Evolutionary conservation across 2,888 invertebrate genomes (phyloP).

Genomic region (Molanna angustata): DNA sequence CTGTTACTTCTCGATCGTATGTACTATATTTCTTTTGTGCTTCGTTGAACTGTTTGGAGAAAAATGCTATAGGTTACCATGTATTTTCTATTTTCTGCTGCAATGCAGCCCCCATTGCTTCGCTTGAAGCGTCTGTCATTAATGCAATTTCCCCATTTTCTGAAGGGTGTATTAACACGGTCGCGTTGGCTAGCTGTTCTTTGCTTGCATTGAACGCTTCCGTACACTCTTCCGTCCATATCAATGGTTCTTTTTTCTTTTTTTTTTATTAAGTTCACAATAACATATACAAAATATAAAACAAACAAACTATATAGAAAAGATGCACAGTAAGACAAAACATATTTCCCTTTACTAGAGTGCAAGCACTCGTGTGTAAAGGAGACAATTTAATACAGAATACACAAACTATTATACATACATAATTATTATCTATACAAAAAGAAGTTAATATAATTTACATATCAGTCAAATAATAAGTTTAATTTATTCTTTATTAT

Average conservation of each 20-base stretch:
- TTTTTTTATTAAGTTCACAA: too few species aligned
- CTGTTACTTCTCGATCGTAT: slow-evolving; percentile 42
- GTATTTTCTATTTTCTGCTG: slow-evolving; percentile 36
- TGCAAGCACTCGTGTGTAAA: too few species aligned
- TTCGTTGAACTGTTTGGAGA: slow-evolving; percentile 37
- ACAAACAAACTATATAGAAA: too few species aligned
- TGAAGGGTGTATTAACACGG: slow-evolving; percentile 38
- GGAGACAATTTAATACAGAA: too few species aligned
- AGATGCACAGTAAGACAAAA: too few species aligned
- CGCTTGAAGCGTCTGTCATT: slow-evolving; percentile 40
- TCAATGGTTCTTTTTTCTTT: background rate
- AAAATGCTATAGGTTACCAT: slow-evolving; percentile 41
- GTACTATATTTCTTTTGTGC: slow-evolving; percentile 39
- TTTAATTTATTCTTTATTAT: too few species aligned
- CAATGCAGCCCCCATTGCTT: slow-evolving; percentile 40
- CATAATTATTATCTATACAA: too few species aligned
- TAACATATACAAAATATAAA: too few species aligned
- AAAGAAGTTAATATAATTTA: too few species aligned
- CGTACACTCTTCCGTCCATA: slow-evolving; percentile 28
- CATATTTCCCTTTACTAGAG: too few species aligned
- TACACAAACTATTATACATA: too few species aligned
- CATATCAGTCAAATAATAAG: too few species aligned
- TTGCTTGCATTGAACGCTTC: slow-evolving; percentile 36
- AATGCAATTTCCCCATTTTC: slow-evolving; percentile 35
- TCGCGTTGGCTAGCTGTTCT: slow-evolving; percentile 34